phyloP scores from a whole-genome alignment of 92 coral and sea anemone genomes.

The Meandrina meandrites region DNA sequence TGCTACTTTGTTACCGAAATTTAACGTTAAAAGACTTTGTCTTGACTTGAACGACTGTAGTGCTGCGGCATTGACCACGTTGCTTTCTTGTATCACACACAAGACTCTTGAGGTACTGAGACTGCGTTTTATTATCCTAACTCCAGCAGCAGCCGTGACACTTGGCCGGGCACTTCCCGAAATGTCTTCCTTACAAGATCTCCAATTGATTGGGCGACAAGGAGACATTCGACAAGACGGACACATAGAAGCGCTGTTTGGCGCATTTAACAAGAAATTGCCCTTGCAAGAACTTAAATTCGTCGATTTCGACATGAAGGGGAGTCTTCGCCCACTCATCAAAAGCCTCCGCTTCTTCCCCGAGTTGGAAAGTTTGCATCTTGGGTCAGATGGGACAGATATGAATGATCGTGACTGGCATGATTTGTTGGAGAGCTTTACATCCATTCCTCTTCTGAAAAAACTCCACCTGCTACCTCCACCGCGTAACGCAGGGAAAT shows the following conservation, averaged over 20 bases:
- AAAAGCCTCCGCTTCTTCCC: background rate
- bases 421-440: slow-evolving; percentile 5
- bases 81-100: background rate
- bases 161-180: slow-evolving; percentile 2
- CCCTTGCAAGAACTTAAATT: background rate
- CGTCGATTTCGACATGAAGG: background rate
- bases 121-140: background rate
- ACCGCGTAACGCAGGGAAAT: background rate
- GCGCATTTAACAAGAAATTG: background rate
- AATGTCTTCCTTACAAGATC: background rate
- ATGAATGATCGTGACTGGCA: background rate
- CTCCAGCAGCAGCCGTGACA: background rate
- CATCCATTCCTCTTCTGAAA: background rate
- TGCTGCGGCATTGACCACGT: background rate
- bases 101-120: background rate
- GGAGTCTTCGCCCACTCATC: background rate
- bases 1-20: background rate
- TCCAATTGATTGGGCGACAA: background rate
- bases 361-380: background rate
- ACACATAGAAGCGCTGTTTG: background rate
- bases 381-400: background rate
- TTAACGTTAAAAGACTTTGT: background rate
- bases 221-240: background rate
- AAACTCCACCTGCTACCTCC: background rate
- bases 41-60: background rate